A percentile compares a stretch with the other conserved stretches of the same genome.
phyloP scores from a whole-genome alignment of 2,888 invertebrate species.

The Lissonota sp. region DNA sequence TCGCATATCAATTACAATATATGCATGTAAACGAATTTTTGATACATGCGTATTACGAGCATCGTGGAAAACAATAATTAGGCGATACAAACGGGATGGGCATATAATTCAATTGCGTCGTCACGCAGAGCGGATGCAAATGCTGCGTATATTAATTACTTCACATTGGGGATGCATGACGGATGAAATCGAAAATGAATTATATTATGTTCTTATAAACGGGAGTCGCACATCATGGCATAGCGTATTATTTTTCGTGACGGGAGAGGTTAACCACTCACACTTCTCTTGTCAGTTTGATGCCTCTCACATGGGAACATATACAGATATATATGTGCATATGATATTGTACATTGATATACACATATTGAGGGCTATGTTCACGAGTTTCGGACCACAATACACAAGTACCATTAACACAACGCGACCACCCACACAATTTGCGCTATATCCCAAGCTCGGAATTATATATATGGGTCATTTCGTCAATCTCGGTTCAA shows the following conservation, averaged over 20 bases:
- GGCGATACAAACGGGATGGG: background rate
- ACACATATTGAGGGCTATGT: constrained; percentile 6
- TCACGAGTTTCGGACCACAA: constrained; percentile 35
- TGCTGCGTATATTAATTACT: constrained; percentile 10
- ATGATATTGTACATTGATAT: background rate
- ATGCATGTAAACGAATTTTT: too few relatives aligned
- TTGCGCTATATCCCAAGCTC: background rate
- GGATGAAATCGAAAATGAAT: constrained; percentile 15
- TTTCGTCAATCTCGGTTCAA: too few relatives aligned
- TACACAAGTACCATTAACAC: constrained; percentile 38
- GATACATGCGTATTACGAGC: background rate
- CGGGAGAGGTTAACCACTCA: constrained; percentile 23
- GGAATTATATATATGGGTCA: background rate
- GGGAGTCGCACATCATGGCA: background rate
- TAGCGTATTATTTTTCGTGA: constrained; percentile 19
- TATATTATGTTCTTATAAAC: constrained; percentile 2
- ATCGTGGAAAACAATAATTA: constrained; percentile 1
- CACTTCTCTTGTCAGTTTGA: background rate
- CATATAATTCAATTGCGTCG: constrained; percentile 2
- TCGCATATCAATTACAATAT: too few relatives aligned
- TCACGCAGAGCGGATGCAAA: background rate
- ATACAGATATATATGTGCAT: background rate
- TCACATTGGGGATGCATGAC: background rate
- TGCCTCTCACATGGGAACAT: background rate
- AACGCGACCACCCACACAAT: constrained; percentile 5